phyloP scores from a whole-genome alignment of 1,140 invertebrate species.

The Drosophila sulfurigaster region DNA sequence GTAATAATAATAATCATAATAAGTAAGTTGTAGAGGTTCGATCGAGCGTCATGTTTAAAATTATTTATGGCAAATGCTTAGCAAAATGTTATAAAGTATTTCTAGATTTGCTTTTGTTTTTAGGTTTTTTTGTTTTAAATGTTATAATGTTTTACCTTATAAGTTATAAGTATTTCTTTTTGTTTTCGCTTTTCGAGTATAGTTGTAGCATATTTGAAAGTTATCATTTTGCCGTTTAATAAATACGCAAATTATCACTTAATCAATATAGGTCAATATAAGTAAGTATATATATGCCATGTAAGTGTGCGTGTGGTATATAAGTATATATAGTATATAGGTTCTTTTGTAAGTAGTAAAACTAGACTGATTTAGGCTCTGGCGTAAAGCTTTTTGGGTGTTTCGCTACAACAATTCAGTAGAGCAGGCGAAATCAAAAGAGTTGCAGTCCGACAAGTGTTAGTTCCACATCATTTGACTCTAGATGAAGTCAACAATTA shows the following conservation, averaged over 20 bases:
- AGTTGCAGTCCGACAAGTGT: slow-evolving; percentile 23
- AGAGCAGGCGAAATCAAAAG: slow-evolving; percentile 42
- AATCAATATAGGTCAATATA: slow-evolving; percentile 69
- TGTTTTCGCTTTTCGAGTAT: slow-evolving; percentile 59
- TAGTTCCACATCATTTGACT: background rate
- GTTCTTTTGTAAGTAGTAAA: slow-evolving; percentile 31
- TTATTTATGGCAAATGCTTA: slow-evolving; percentile 63
- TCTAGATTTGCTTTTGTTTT: slow-evolving; percentile 41
- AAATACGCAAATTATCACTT: slow-evolving; percentile 80
- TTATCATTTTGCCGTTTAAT: slow-evolving; percentile 61
- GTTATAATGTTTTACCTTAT: slow-evolving; percentile 27
- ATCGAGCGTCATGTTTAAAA: slow-evolving; percentile 57
- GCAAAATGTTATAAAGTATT: slow-evolving; percentile 61
- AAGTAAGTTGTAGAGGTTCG: slow-evolving; percentile 46
- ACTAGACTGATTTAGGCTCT: slow-evolving; percentile 44
- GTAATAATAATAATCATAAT: slow-evolving; percentile 58
- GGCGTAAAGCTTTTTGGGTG: slow-evolving; percentile 42
- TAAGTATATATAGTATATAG: slow-evolving; percentile 71
- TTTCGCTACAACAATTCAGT: slow-evolving; percentile 36
- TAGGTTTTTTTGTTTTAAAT: slow-evolving; percentile 19
- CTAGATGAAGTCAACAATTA: background rate
- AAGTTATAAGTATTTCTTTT: slow-evolving; percentile 22
- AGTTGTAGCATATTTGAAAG: slow-evolving; percentile 72
- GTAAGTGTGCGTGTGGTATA: slow-evolving; percentile 73
- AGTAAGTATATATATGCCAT: slow-evolving; percentile 65